Evolutionary conservation across 2,113 vertebrate species (phyloP), one percentile per base, ranked within the genome.

Genomic region (Tenebrosternarchus preto): DNA sequence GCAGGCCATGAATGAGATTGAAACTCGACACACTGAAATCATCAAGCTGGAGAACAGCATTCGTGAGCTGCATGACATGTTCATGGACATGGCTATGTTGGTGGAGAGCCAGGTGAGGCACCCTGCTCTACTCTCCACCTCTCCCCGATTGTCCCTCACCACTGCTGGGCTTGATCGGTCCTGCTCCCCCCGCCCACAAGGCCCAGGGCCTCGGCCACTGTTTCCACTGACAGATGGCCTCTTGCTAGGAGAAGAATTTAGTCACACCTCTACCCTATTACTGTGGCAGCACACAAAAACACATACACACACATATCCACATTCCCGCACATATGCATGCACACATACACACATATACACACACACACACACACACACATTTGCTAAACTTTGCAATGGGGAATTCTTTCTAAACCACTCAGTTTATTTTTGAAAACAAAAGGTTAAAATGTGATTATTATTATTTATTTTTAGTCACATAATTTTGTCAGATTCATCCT

Each of bases 51-150:
- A 99, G 91, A 99, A 93, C 92, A 98, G 97, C 89, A 97, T 99
- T 90, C 93, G 96, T 0, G 98, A 99, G 89, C 95, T 99, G 68
- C 97, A 99, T 0, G 96, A 98, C 88, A 99, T 99, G 98, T 99
- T 99, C 90, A 95, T 96, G 95, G 97, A 99, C 88, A 98, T 99
- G 97, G 97, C 97, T 87, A 96, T 97, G 97, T 90, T 99, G 57
- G 97, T 99, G 86, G 98, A 99, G 90, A 99, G 94, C 90, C 98
- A 99, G 97, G 98, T 99, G 88, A 86, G 93, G n/a, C n/a, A 1
- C 72, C 82, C 59, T 5, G 2, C 24, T 27, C 31, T 17, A 19
- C 6, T 19, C 53, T 5, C 36, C 55, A n/a, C 22, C 25, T 2
- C 17, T 36, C 64, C 36, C 4, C 22, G 50, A 29, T 1, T 19